Percentiles rank a stretch among this genome's conserved stretches.
These are phyloP conservation scores for Mormyrus proboscirostris DNA, from an alignment of 2,797 vertebrate genomes.

Conservation along the genomic window DNA sequence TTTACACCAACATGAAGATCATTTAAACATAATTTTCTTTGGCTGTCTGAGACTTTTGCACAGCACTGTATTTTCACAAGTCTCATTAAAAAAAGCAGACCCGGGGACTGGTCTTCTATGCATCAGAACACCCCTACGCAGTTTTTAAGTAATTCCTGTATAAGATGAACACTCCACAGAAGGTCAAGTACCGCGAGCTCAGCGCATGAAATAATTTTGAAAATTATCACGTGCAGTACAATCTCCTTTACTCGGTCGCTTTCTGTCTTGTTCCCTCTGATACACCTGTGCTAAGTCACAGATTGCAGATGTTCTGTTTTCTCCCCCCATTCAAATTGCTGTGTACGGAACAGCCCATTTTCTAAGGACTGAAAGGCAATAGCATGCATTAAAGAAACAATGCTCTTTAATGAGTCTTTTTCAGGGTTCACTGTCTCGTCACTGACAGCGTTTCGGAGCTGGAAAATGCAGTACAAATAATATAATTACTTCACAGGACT, in stretches of 20 bases:
- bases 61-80: background rate
- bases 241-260: background rate
- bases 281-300: conserved; percentile 14
- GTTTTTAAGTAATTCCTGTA: background rate
- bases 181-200: conserved; percentile 10
- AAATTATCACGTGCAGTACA: conserved; percentile 6
- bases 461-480: background rate
- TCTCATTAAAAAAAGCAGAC: background rate
- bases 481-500: background rate
- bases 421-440: background rate
- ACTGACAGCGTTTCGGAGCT: background rate
- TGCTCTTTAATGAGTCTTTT: conserved; percentile 19
- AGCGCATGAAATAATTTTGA: conserved; percentile 8
- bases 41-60: background rate
- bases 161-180: background rate
- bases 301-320: conserved; percentile 2
- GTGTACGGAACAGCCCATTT: background rate
- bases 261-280: background rate
- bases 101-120: background rate
- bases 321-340: background rate
- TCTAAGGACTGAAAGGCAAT: background rate
- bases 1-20: background rate
- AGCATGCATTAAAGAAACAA: background rate
- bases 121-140: background rate
- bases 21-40: background rate